These are phyloP conservation scores for Leucania comma DNA, from an alignment of 2,888 invertebrate species.

Conservation along the genomic window DNA sequence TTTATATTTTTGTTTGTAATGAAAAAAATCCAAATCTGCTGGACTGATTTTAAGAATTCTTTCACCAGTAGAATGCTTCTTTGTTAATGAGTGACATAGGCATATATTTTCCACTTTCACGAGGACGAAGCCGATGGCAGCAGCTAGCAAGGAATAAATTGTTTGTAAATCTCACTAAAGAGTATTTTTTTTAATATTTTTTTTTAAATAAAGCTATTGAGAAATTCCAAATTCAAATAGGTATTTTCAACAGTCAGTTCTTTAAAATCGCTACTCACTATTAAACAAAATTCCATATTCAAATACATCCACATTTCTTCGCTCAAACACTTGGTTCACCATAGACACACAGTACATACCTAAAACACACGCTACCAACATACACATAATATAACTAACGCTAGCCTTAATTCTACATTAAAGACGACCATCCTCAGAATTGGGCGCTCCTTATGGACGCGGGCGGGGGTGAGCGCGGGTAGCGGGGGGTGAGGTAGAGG, in stretches of 20 bases:
- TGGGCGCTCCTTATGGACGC: constrained; percentile 82
- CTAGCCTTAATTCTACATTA: constrained; percentile 71
- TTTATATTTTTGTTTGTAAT: background rate
- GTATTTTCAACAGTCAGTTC: background rate
- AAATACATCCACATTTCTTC: constrained; percentile 10
- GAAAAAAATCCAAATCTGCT: too few species aligned
- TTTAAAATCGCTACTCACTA: constrained; percentile 17
- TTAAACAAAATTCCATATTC: background rate
- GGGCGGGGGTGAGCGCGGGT: constrained; percentile 67
- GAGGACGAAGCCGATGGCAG: too few species aligned
- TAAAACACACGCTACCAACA: constrained; percentile 40
- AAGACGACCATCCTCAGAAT: constrained; percentile 84
- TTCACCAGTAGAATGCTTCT: too few species aligned
- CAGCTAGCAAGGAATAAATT: too few species aligned
- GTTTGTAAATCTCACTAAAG: too few species aligned
- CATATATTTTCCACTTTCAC: too few species aligned
- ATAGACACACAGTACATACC: constrained; percentile 29
- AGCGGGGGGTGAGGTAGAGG: constrained; percentile 71
- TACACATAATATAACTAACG: constrained; percentile 52
- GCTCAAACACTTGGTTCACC: constrained; percentile 14
- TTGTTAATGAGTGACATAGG: too few species aligned
- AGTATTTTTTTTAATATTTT: too few species aligned
- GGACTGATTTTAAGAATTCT: too few species aligned
- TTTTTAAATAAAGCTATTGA: background rate
- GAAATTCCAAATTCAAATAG: background rate